These are phyloP conservation scores for Solea senegalensis DNA, from an alignment of 2,113 vertebrate genomes.

Conservation along the genomic window DNA sequence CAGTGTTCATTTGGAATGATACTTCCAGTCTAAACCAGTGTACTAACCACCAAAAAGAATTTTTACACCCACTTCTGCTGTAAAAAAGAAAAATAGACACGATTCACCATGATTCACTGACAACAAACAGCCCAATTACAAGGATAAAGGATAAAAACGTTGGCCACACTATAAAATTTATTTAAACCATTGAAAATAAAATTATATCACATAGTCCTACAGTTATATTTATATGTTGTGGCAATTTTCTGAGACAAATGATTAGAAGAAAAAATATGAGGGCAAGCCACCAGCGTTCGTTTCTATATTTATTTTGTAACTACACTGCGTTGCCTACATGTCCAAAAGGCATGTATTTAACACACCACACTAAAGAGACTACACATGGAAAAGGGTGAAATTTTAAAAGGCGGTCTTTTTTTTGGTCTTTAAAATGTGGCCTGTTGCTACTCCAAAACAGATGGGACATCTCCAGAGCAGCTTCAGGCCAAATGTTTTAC, in stretches of 20 bases:
- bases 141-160: background rate
- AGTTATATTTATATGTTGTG: too few relatives aligned
- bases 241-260: too few relatives aligned
- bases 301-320: conserved; percentile 61
- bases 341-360: conserved; percentile 41
- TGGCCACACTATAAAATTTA: background rate
- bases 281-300: conserved; percentile 18
- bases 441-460: conserved; percentile 67
- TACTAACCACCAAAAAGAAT: background rate
- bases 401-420: conserved; percentile 40
- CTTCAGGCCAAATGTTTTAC: conserved; percentile 59
- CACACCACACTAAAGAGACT: conserved; percentile 60
- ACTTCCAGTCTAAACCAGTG: background rate
- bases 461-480: conserved; percentile 62
- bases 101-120: background rate
- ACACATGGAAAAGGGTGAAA: conserved; percentile 45
- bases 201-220: background rate
- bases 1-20: background rate
- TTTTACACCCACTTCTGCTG: conserved; percentile 1
- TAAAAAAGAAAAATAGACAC: conserved; percentile 6
- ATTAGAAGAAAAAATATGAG: conserved; percentile 25
- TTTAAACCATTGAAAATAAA: background rate
- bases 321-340: conserved; percentile 38
- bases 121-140: background rate
- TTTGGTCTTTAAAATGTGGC: conserved; percentile 65